Evolutionary conservation across 2,888 invertebrate genomes (phyloP).

Genomic region (Itoplectis maculator): DNA sequence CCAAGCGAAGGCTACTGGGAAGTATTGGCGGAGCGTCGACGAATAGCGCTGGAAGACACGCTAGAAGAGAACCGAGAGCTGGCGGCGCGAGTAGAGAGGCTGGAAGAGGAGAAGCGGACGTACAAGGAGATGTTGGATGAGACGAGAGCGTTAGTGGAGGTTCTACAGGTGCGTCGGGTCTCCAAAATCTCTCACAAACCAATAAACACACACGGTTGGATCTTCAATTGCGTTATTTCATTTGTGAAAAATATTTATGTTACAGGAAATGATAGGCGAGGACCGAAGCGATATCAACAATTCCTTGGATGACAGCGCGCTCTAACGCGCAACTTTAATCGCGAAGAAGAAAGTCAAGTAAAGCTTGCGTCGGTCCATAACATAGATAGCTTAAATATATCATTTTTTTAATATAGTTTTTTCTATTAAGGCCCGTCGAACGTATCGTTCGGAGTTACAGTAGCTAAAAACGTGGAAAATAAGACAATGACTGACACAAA

Average conservation of each 20-base stretch:
- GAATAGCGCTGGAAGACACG: conserved; percentile 89
- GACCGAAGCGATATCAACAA: conserved; percentile 84
- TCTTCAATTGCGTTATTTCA: conserved; percentile 48
- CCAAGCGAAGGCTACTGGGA: conserved; percentile 92
- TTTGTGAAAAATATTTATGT: conserved; percentile 64
- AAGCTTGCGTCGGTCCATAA: conserved; percentile 14
- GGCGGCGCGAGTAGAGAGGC: conserved; percentile 85
- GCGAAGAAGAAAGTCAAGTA: conserved; percentile 8
- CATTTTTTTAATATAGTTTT: conserved; percentile 46
- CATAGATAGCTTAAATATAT: conserved; percentile 39
- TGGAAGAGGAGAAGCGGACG: conserved; percentile 88
- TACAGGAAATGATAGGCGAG: conserved; percentile 88
- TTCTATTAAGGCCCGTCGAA: conserved; percentile 38
- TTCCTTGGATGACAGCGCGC: conserved; percentile 80
- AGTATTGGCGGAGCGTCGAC: conserved; percentile 90
- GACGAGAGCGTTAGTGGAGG: conserved; percentile 90
- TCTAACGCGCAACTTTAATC: conserved; percentile 64
- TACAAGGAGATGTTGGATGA: conserved; percentile 91
- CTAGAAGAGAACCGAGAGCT: conserved; percentile 89
- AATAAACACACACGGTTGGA: conserved; percentile 39
- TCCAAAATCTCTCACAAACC: not conserved
- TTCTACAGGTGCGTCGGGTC: conserved; percentile 87
- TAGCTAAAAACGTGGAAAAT: conserved; percentile 59
- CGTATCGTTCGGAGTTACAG: conserved; percentile 37
- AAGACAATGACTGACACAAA: conserved; percentile 64